phyloP scores from a whole-genome alignment of 1,140 invertebrate genomes.

The Drosophila sp. region DNA sequence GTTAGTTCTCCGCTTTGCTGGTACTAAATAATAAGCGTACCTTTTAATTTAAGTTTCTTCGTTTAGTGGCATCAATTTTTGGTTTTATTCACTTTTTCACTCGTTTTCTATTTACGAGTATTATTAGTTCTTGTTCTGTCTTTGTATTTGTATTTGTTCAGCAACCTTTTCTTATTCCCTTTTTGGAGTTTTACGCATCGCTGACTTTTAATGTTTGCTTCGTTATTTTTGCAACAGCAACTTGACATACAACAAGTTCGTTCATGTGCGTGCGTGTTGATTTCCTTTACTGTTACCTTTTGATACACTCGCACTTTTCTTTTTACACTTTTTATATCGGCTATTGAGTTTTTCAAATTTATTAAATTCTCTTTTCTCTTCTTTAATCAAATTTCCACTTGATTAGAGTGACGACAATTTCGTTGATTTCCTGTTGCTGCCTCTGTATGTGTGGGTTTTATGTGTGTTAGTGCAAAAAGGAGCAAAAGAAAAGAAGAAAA shows the following conservation, averaged over 20 bases:
- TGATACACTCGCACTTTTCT: constrained; percentile 61
- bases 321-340: constrained; percentile 31
- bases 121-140: constrained; percentile 14
- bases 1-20: constrained; percentile 29
- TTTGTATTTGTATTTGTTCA: constrained; percentile 23
- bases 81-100: constrained; percentile 39
- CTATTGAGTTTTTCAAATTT: constrained; percentile 70
- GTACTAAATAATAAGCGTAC: constrained; percentile 37
- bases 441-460: constrained; percentile 18
- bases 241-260: constrained; percentile 53
- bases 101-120: constrained; percentile 21
- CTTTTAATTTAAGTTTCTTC: constrained; percentile 58
- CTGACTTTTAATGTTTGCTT: constrained; percentile 72
- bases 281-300: constrained; percentile 68
- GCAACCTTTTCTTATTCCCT: constrained; percentile 25
- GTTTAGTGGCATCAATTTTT: constrained; percentile 36
- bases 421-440: constrained; percentile 71
- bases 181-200: constrained; percentile 64
- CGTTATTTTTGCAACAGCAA: constrained; percentile 20
- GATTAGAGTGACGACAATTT: constrained; percentile 81
- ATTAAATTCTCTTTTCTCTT: constrained; percentile 70
- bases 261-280: constrained; percentile 76
- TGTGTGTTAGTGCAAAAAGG: constrained; percentile 10
- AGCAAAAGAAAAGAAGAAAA: constrained; percentile 31
- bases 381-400: constrained; percentile 82